These are phyloP conservation scores for Syrphus vitripennis DNA, from an alignment of 2,888 invertebrate species.

Conservation along the genomic window DNA sequence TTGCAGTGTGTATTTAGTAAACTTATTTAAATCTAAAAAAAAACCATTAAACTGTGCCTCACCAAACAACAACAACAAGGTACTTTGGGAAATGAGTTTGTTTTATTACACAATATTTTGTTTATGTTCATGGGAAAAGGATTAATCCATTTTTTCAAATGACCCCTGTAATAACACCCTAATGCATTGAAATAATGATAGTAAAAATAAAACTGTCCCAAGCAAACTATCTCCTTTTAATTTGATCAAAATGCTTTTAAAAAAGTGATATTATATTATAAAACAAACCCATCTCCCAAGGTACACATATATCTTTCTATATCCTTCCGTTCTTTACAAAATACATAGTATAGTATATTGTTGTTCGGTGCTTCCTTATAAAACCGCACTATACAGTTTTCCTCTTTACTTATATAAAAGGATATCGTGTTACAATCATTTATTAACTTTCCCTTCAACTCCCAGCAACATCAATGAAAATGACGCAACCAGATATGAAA, in stretches of 20 bases:
- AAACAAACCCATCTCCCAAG: background rate
- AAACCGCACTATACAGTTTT: slow-evolving; percentile 18
- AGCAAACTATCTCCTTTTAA: background rate
- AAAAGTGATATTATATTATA: background rate
- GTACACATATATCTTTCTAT: background rate
- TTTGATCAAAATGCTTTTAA: slow-evolving; percentile 13
- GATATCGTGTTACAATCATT: slow-evolving; percentile 30
- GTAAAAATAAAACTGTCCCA: background rate
- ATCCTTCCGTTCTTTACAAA: slow-evolving; percentile 19
- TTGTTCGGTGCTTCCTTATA: background rate
- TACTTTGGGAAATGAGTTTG: background rate
- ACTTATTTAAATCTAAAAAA: too few relatives aligned
- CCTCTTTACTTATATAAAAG: slow-evolving; percentile 11
- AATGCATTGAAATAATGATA: background rate
- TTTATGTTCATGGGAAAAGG: background rate
- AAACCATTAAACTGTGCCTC: background rate
- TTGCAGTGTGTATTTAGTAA: too few relatives aligned
- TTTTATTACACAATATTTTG: background rate
- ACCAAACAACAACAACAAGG: background rate
- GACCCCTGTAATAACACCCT: background rate
- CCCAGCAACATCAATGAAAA: slow-evolving; percentile 10
- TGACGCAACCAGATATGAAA: slow-evolving; percentile 37
- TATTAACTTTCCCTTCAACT: slow-evolving; percentile 27
- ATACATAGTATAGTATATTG: background rate
- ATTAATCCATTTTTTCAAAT: background rate